phyloP scores from a whole-genome alignment of 2,888 invertebrate species.

The Trilocha varians region DNA sequence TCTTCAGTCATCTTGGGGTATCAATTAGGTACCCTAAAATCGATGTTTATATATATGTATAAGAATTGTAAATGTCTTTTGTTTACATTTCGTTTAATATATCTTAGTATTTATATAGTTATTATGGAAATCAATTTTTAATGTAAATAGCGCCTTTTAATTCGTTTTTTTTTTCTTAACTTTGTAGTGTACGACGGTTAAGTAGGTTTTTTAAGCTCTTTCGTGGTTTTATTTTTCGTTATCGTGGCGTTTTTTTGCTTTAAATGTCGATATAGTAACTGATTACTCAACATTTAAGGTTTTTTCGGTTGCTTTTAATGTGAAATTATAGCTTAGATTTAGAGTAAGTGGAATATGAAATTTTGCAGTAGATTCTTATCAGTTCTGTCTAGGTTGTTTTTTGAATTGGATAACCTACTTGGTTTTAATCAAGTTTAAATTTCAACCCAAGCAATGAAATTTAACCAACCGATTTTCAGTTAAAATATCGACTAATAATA shows the following conservation, averaged over 20 bases:
- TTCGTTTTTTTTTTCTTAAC: not conserved
- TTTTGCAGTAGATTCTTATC: no score
- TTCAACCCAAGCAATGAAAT: no score
- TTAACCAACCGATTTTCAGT: no score
- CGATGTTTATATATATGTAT: not conserved
- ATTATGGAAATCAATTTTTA: not conserved
- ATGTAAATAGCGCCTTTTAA: not conserved
- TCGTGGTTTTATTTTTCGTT: not conserved
- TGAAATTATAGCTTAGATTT: no score
- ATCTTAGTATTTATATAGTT: not conserved
- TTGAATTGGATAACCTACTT: no score
- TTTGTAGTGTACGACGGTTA: not conserved
- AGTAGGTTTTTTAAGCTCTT: not conserved
- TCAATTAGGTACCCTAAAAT: not conserved
- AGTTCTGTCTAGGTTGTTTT: no score
- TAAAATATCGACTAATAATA: no score
- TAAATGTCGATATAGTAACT: not conserved
- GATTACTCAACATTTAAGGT: no score
- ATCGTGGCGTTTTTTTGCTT: not conserved
- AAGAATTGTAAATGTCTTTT: not conserved
- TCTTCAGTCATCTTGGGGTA: not conserved
- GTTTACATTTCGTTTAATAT: not conserved
- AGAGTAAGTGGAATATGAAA: no score
- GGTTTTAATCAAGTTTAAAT: no score
- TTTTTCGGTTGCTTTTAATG: no score